Base-by-base conservation (phyloP, 1,140 invertebrate genomes). In the Pogonomyrmex californicus region DNA sequence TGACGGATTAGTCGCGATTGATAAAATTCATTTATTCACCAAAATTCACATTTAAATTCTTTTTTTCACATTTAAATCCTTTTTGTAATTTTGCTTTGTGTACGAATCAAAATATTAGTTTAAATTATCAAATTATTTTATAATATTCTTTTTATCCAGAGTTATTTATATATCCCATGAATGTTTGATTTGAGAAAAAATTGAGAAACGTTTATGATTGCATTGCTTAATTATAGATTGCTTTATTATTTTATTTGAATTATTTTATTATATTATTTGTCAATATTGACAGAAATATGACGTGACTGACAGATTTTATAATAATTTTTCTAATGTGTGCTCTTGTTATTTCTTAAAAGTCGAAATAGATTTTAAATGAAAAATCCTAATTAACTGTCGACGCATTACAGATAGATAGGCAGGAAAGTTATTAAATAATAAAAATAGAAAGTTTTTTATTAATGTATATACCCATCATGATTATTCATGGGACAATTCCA, bases 271-370 rank as follows among this genome's bases (percentile, higher is more conserved):
- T 36, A 36, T 36, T 9, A n/a, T 60, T 60, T 23, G 23, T 23
- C 23, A 30, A 33, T 54, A 54, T 54, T 51, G 10, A 2, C 7
- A 73, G n/a, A n/a, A 56, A 51, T 17, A 73, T 9, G 17, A 36
- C n/a, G 23, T 36, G 9, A 17, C 3, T 38, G 23, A 23, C 71
- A 75, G 17, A 49, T 82, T 83, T 47, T 76, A 10, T 47, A 23
- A 12, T 44, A 66, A 56, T 66, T 65, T 85, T 3, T 77, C 54
- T n/a, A 1, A 36, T 38, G n/a, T 10, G 4, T n/a, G 14, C 2
- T 71, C 12, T 71, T 63, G 3, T 85, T 76, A 58, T 23, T 87
- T 47, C 12, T 47, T 36, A 51, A 6, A 66, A 66, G 36, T 51
- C 1, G 17, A 1, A 63, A 66, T 77, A 66, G 23, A 87, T 33